Evolutionary conservation across 2,113 vertebrate genomes (phyloP), one percentile per base, ranked within the genome.

Genomic region (Astatoreochromis straeleni): DNA sequence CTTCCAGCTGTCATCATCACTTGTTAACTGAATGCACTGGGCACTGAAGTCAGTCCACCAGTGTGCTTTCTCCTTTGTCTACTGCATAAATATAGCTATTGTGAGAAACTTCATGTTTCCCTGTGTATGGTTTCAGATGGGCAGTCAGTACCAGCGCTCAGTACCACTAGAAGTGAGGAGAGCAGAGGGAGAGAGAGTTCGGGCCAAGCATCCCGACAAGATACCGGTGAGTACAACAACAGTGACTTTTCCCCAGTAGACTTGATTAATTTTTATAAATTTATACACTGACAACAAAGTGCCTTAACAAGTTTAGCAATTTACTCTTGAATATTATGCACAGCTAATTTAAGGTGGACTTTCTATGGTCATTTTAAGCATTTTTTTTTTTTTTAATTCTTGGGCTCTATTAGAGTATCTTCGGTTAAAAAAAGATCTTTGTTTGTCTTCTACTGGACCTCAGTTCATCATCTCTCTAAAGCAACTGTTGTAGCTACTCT

Each of bases 121-220:
- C 82, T 84, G 24, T 89, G 42, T 83, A 49, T 92, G 58, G 54
- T 85, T 83, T 51, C 81, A 97, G 96, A 97, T 97, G 97, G 89
- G 89, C 79, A 96, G 96, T 85, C 96, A 96, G 82, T 97, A 97
- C 90, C 95, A 97, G 90, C 95, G 96, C 83, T 92, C 93, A 42
- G 95, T 97, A 29, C 95, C 96, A 12, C 91, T 96, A 9, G 96
- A 97, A 87, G 96, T 96, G 85, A 96, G 97, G 94, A 96, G 95
- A 95, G 95, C 95, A 10, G 97, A 97, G 87, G 97, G 97, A 38
- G 96, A 97, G 90, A 89, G 95, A 88, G 96, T 97, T 35, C 95
- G 97, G 38, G 93, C 96, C 55, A 97, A 97, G 57, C 96, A 97
- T 92, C 97, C 97, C 4, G 96, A 97, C 93, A 97, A 97, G 86